These are phyloP conservation scores for Drosophila koepferae DNA, from an alignment of 2,888 invertebrate species.

Conservation along the genomic window DNA sequence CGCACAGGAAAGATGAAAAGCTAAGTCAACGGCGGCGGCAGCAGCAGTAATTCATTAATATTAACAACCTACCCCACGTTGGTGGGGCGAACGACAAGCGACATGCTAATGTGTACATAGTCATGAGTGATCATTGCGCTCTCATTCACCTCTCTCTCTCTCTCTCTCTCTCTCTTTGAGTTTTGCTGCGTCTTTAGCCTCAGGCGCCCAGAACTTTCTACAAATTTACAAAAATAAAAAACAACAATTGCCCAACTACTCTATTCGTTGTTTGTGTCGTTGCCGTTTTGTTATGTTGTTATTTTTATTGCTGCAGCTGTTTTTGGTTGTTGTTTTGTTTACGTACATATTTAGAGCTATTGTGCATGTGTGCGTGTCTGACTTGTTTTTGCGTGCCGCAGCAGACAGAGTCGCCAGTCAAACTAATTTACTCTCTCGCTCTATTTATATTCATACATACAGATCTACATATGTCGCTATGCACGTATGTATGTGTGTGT, in stretches of 20 bases:
- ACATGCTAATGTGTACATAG: slow-evolving; percentile 30
- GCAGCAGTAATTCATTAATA: slow-evolving; percentile 52
- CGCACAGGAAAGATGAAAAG: slow-evolving; percentile 19
- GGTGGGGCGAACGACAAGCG: slow-evolving; percentile 16
- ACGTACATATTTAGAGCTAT: slow-evolving; percentile 65
- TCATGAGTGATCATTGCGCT: slow-evolving; percentile 25
- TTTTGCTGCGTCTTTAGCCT: slow-evolving; percentile 5
- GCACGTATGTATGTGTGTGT: slow-evolving; percentile 15
- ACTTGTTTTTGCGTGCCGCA: slow-evolving; percentile 79
- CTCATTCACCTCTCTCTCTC: slow-evolving; percentile 31
- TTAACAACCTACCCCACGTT: slow-evolving; percentile 75
- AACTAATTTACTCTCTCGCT: slow-evolving; percentile 35
- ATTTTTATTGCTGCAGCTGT: slow-evolving; percentile 73
- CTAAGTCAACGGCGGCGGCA: not conserved
- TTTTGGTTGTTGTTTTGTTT: slow-evolving; percentile 62
- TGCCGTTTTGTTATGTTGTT: slow-evolving; percentile 59
- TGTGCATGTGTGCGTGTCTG: slow-evolving; percentile 45
- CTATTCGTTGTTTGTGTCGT: slow-evolving; percentile 45
- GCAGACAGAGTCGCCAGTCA: slow-evolving; percentile 54
- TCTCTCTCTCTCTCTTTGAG: slow-evolving; percentile 22
- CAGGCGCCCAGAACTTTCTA: slow-evolving; percentile 75
- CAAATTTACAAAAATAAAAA: slow-evolving; percentile 29
- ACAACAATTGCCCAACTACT: slow-evolving; percentile 41
- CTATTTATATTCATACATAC: slow-evolving; percentile 7
- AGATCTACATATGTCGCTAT: not conserved